These are phyloP conservation scores for Pocillopora damicornis DNA, from an alignment of 64 coral and sea anemone species.

Conservation along the genomic window DNA sequence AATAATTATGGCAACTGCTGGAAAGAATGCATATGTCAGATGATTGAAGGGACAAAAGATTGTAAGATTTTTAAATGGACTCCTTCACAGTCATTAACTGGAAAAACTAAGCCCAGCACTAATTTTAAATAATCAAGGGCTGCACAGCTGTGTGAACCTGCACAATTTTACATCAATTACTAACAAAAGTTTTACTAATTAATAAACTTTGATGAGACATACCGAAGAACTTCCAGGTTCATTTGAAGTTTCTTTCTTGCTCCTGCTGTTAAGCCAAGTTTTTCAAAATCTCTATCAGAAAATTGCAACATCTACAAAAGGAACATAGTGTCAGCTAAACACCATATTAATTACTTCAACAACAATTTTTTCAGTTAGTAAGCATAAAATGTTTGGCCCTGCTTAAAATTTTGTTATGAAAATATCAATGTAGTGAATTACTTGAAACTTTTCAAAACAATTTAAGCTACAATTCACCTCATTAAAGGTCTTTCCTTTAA, in stretches of 20 bases:
- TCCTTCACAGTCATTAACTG: too few species aligned
- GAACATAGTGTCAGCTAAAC: neutral
- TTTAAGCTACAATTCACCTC: constrained; percentile 37
- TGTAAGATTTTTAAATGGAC: too few species aligned
- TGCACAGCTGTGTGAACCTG: neutral
- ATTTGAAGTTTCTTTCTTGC: constrained; percentile 68
- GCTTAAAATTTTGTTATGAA: neutral
- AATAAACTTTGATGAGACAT: neutral
- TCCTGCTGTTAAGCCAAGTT: constrained; percentile 63
- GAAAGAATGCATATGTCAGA: too few species aligned
- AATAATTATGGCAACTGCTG: too few species aligned
- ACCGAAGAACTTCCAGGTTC: constrained; percentile 82
- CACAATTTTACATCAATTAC: neutral
- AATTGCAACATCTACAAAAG: constrained; percentile 65
- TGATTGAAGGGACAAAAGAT: too few species aligned
- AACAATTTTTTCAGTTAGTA: neutral
- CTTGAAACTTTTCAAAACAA: neutral
- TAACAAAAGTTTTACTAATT: neutral
- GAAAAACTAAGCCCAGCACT: too few species aligned
- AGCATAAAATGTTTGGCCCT: neutral
- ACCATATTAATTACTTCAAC: too few species aligned
- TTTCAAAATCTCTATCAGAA: constrained; percentile 75
- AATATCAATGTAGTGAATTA: neutral
- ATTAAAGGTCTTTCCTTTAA: constrained; percentile 76
- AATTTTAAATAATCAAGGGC: too few species aligned